Evolutionary conservation across 2,888 invertebrate species (phyloP).

Genomic region (Formica aserva): DNA sequence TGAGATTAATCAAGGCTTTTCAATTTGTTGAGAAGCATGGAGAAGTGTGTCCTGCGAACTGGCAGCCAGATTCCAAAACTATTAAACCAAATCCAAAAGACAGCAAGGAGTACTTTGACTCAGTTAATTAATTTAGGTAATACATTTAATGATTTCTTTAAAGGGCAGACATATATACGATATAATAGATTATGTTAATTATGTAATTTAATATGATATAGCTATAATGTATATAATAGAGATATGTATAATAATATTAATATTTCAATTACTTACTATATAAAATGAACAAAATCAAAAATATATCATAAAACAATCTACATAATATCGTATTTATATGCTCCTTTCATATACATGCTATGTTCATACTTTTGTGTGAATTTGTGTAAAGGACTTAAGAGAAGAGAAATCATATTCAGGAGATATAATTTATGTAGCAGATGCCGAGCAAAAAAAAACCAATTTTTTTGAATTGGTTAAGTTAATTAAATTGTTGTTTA

Average conservation of each 20-base stretch:
- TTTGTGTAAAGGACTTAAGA: conserved; percentile 52
- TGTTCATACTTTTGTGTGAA: not conserved
- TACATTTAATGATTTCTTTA: conserved; percentile 46
- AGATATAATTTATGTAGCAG: conserved; percentile 32
- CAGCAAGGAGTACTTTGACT: conserved; percentile 94
- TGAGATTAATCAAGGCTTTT: conserved; percentile 95
- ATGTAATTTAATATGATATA: not conserved
- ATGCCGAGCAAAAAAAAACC: conserved; percentile 58
- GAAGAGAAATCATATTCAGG: conserved; percentile 57
- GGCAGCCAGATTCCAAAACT: conserved; percentile 95
- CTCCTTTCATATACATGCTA: not conserved
- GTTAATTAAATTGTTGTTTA: not conserved
- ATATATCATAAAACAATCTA: not conserved
- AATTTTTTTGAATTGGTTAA: conserved; percentile 69
- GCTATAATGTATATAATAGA: not conserved
- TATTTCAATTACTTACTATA: conserved; percentile 6
- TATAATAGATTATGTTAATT: not conserved
- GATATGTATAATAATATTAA: not conserved
- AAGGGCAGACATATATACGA: not conserved
- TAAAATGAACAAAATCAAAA: not conserved
- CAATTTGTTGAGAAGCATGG: conserved; percentile 97
- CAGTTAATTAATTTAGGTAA: conserved; percentile 75
- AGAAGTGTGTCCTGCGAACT: conserved; percentile 98
- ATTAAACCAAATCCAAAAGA: conserved; percentile 96
- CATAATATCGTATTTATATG: not conserved